phyloP scores from a whole-genome alignment of 92 coral and sea anemone species.

The Umimayanthus kanabou region DNA sequence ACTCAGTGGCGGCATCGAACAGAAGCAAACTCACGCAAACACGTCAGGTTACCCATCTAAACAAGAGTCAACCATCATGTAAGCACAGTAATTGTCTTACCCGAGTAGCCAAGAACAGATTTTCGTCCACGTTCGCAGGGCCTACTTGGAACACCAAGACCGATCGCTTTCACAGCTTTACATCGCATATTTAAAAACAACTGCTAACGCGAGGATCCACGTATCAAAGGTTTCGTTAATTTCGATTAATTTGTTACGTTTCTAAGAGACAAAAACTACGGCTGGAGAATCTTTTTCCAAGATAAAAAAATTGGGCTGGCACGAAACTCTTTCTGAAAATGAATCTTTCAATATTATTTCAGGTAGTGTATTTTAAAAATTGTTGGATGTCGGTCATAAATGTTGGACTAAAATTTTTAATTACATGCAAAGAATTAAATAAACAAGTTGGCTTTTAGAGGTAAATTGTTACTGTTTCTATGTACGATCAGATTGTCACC shows the following conservation, averaged over 20 bases:
- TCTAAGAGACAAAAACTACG: neutral
- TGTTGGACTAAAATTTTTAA: neutral
- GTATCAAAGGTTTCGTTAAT: neutral
- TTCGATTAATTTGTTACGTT: neutral
- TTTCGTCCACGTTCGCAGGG: neutral
- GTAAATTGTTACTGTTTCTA: too few relatives aligned
- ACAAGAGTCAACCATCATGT: too few relatives aligned
- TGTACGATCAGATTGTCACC: too few relatives aligned
- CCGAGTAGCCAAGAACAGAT: too few relatives aligned
- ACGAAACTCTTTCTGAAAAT: neutral
- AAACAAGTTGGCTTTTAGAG: neutral
- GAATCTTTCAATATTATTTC: too few relatives aligned
- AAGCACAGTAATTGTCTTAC: too few relatives aligned
- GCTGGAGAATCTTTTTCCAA: neutral
- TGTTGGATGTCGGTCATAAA: neutral
- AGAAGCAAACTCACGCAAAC: too few relatives aligned
- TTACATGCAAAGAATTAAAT: too few relatives aligned
- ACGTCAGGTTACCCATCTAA: too few relatives aligned
- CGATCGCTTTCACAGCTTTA: neutral
- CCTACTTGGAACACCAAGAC: neutral
- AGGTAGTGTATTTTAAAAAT: neutral
- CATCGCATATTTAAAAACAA: neutral
- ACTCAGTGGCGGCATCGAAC: too few relatives aligned
- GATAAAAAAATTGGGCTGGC: neutral
- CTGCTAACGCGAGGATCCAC: neutral